These are phyloP conservation scores for Aricia agestis DNA, from an alignment of 1,140 invertebrate species.

Conservation along the genomic window DNA sequence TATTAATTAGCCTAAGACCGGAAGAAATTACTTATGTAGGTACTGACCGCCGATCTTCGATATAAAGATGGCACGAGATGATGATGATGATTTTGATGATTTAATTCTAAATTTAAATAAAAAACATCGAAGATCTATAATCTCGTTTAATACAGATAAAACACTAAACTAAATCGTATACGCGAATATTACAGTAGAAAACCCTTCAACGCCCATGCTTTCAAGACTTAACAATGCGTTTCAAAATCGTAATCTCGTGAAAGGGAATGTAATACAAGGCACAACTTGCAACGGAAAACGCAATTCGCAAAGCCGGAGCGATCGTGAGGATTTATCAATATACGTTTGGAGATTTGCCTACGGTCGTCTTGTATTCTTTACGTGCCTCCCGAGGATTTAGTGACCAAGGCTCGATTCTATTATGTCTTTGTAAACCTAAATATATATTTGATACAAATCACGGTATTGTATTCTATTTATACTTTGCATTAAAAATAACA, in stretches of 20 bases:
- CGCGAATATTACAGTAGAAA: neutral
- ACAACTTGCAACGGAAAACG: conserved; percentile 49
- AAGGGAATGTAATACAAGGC: conserved; percentile 53
- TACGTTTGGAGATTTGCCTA: conserved; percentile 43
- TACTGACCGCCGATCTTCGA: too few species aligned
- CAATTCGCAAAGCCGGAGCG: conserved; percentile 56
- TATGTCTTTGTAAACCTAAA: neutral
- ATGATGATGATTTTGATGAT: too few species aligned
- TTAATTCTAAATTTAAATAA: too few species aligned
- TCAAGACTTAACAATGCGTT: conserved; percentile 25
- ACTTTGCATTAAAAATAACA: too few species aligned
- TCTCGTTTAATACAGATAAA: too few species aligned
- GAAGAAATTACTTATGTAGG: too few species aligned
- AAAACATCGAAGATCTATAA: too few species aligned
- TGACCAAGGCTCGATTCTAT: neutral
- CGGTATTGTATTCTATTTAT: too few species aligned
- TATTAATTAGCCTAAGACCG: too few species aligned
- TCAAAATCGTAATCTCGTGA: conserved; percentile 41
- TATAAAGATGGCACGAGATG: too few species aligned
- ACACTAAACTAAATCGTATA: neutral
- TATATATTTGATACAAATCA: neutral
- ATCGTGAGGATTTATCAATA: conserved; percentile 66
- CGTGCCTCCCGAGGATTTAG: conserved; percentile 25
- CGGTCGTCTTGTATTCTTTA: conserved; percentile 34
- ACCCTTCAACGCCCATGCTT: neutral